Conservation (phyloP, 2,888 invertebrate species). For the Ashinkailepas kermadecensis region DNA sequence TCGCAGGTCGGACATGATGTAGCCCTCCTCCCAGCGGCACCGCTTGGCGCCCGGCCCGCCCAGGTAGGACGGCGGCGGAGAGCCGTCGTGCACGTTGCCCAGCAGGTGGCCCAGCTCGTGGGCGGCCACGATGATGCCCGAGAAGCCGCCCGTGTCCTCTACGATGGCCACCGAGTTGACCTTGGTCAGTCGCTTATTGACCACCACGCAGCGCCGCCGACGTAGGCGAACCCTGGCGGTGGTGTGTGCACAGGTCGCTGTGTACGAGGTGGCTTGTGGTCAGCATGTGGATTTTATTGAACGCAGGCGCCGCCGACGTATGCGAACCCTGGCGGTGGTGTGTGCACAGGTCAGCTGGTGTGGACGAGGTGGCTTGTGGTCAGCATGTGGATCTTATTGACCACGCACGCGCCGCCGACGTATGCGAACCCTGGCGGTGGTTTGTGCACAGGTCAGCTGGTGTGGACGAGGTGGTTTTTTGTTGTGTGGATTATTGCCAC, state of each 20-base stretch:
- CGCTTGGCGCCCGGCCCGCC: conserved; percentile 91
- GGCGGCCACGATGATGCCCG: conserved; percentile 91
- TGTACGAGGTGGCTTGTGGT: too few species aligned
- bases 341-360: not conserved
- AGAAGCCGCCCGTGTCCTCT: conserved; percentile 92
- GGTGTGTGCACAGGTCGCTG: too few species aligned
- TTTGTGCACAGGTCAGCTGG: not conserved
- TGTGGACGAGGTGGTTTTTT: too few species aligned
- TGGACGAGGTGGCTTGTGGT: too few species aligned
- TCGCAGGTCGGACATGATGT: conserved; percentile 88
- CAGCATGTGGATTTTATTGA: too few species aligned
- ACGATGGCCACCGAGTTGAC: conserved; percentile 91
- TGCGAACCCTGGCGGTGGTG: too few species aligned
- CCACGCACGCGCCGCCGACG: too few species aligned
- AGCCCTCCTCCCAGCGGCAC: conserved; percentile 92
- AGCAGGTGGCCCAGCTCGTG: conserved; percentile 95
- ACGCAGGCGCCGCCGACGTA: too few species aligned
- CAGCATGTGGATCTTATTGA: too few species aligned
- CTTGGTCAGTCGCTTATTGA: conserved; percentile 89
- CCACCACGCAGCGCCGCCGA: conserved; percentile 94
- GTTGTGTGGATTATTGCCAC: too few species aligned
- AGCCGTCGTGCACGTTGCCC: conserved; percentile 93
- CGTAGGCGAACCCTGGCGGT: conserved; percentile 88
- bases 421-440: too few species aligned
- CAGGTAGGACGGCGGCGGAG: conserved; percentile 86